A percentile compares a stretch with the other conserved stretches of the same genome.
These are phyloP conservation scores for Nyctereutes procyonoides DNA, from an alignment of 2,113 vertebrate species.

Conservation along the genomic window DNA sequence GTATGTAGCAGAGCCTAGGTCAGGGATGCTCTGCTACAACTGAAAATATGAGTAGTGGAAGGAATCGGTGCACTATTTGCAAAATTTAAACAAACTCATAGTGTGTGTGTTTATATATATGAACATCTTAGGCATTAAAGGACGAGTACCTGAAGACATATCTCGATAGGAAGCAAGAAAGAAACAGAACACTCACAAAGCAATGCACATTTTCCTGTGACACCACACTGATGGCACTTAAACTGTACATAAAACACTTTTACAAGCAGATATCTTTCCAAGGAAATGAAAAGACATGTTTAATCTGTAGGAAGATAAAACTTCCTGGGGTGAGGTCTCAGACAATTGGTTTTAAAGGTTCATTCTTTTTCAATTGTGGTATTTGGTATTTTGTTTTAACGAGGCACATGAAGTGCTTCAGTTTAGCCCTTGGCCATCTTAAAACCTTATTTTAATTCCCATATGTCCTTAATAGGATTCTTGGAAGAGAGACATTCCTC, in stretches of 20 bases:
- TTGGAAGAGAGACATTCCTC: conserved; percentile 3
- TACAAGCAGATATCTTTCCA: conserved; percentile 64
- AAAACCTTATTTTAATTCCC: conserved; percentile 66
- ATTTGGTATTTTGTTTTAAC: conserved; percentile 77
- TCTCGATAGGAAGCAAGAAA: not conserved
- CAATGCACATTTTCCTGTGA: not conserved
- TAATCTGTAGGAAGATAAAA: conserved; percentile 73
- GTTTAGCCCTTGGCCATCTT: conserved; percentile 60
- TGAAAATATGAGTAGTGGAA: not conserved
- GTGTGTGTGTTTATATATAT: not conserved
- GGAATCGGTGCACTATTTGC: not conserved
- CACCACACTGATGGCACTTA: conserved; percentile 40
- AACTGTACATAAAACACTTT: conserved; percentile 75
- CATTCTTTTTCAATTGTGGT: conserved; percentile 61
- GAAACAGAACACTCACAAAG: not conserved
- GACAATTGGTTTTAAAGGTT: conserved; percentile 73
- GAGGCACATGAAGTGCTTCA: conserved; percentile 61
- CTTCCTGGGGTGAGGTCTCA: conserved; percentile 64
- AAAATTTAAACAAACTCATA: conserved; percentile 18
- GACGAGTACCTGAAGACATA: not conserved
- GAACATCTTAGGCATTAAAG: not conserved
- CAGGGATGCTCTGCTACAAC: not conserved
- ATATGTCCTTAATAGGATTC: conserved; percentile 47
- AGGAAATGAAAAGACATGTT: conserved; percentile 63
- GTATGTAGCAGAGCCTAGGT: not conserved